Evolutionary conservation across 2,113 vertebrate genomes (phyloP).

Genomic region (Cyphomyrus plagiostoma): DNA sequence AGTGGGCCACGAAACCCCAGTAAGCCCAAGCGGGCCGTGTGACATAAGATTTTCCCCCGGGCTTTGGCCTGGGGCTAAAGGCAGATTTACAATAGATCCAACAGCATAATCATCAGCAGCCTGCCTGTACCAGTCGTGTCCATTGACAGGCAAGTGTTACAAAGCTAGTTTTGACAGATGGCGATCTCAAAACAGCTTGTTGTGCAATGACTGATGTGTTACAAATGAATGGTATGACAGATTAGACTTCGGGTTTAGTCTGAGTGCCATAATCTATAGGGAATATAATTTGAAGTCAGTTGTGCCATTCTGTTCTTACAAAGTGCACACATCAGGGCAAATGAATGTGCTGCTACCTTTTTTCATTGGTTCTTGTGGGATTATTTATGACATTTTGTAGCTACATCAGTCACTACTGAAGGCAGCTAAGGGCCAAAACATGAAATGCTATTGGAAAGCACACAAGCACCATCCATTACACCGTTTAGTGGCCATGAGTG

Average conservation of each 20-base stretch:
- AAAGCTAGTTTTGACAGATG: not conserved
- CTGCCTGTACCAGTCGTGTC: no score
- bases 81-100: not conserved
- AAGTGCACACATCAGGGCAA: not conserved
- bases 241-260: not conserved
- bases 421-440: not conserved
- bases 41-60: not conserved
- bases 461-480: not conserved
- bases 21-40: not conserved
- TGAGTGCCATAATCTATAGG: not conserved
- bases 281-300: not conserved
- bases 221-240: not conserved
- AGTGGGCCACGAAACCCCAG: not conserved
- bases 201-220: not conserved
- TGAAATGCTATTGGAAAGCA: not conserved
- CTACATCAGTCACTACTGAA: not conserved
- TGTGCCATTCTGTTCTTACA: not conserved
- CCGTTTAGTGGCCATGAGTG: not conserved
- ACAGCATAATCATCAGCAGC: not conserved
- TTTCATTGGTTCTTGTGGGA: not conserved
- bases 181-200: constrained; percentile 3
- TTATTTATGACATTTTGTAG: not conserved
- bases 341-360: not conserved
- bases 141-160: not conserved
- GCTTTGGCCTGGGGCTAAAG: not conserved